Evolutionary conservation across 2,888 invertebrate genomes (phyloP), one percentile per base, ranked within the genome.

Genomic region (Digitonthophagus gazella): DNA sequence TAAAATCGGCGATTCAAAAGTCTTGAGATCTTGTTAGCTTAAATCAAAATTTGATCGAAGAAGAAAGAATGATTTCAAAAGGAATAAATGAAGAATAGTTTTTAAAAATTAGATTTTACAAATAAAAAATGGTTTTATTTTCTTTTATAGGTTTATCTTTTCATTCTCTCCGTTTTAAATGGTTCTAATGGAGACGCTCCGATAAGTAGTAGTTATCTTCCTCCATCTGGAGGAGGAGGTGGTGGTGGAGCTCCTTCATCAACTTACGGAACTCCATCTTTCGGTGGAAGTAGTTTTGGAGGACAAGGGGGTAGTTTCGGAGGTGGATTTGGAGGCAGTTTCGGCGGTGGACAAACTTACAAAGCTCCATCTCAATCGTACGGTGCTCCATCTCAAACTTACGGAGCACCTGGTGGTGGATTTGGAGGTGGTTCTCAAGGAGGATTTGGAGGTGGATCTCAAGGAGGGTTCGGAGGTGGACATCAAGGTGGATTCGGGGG

Each of bases 211-310:
- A 16, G n/a, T 58, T 14, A 18, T 58, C 72, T 15, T 68, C 70
- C 15, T 57, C 57, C 65, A 58, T 65, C 70, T 11, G 64, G 70
- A 67, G 72, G 72, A 6, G 71, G 71, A 66, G 72, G 72, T 15
- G 71, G 71, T 44, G 75, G 74, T 65, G 74, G 79, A 19, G 75
- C 79, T 61, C 79, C 81, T 11, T 80, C 82, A 0, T 75, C 77
- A 18, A 70, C 75, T 70, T 70, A 72, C 15, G 71, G 78, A 15
- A 74, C 75, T 66, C 72, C 16, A 71, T 78, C 78, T 6, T 77
- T 76, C 18, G 78, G 78, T 64, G 73, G 75, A 16, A 71, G 74
- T 0, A 83, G 76, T 0, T 74, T 76, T 5, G 74, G 77, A 15
- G 73, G 75, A 57, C 77, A 69, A 18, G 75, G 78, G 57, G 73